These are phyloP conservation scores for Chondrilla cf. caribensis DNA, from an alignment of 37 sponge, comb jelly and placozoan genomes.

Conservation along the genomic window DNA sequence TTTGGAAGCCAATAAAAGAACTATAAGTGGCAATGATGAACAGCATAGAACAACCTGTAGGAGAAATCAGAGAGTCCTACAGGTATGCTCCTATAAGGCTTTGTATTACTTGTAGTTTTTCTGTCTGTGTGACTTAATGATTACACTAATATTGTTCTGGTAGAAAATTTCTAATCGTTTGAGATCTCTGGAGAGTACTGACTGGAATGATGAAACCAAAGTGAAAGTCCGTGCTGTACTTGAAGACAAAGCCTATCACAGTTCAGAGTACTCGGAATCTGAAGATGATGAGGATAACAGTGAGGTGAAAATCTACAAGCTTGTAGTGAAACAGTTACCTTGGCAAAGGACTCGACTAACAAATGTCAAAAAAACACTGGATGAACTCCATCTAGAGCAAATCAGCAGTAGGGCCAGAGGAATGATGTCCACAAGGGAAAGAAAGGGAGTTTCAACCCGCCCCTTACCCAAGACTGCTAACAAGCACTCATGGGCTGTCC, in stretches of 20 bases:
- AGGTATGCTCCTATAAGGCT: too few species aligned
- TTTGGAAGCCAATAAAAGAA: constrained; percentile 2
- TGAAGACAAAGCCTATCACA: constrained; percentile 11
- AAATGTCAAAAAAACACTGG: background rate
- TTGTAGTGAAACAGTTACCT: background rate
- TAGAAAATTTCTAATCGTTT: constrained; percentile 2
- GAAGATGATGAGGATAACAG: background rate
- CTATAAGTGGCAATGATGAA: background rate
- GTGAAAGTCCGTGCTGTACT: background rate
- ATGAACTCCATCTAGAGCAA: background rate
- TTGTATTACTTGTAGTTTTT: too few species aligned
- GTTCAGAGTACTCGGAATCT: constrained; percentile 12
- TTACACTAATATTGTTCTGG: too few species aligned
- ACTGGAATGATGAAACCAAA: background rate
- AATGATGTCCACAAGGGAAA: background rate
- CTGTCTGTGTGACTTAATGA: too few species aligned
- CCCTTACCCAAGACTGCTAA: background rate
- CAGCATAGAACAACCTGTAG: constrained; percentile 6
- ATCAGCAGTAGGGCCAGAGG: constrained; percentile 8
- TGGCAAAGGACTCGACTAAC: background rate
- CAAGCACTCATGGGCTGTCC: constrained; percentile 9
- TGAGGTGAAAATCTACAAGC: background rate
- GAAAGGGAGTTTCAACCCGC: background rate
- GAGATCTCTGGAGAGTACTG: background rate
- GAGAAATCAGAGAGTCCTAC: constrained; percentile 7